Base-by-base conservation (phyloP, 2,888 invertebrate species). In the Cybosia mesomella region DNA sequence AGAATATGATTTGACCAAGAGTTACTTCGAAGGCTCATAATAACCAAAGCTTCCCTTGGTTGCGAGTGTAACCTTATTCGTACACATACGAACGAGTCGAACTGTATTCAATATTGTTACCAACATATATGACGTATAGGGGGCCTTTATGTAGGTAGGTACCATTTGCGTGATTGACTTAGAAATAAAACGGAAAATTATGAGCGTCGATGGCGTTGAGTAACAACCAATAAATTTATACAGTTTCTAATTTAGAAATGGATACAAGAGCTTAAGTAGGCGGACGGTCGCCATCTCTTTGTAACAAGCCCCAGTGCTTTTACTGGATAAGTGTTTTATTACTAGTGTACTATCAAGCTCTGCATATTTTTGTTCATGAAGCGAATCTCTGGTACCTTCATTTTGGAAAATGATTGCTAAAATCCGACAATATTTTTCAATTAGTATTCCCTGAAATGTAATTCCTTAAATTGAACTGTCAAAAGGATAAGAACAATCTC, bases 171-270 rank as follows among this genome's bases (percentile, higher is more conserved):
- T 82, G 87, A 85, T 84, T 84, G 85, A 83, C 79, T 80, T 79
- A 43, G 58, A 83, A 80, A 84, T 87, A 83, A 83, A 85, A 84
- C 75, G 70, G 75, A 73, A 74, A 81, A 85, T 84, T 83, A 84
- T 84, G 81, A 83, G 76, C 70, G 68, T 70, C 76, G 24, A 70
- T 74, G 77, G 74, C 73, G 73, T 71, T 72, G 63, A 66, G 73
- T 76, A 70, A 77, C 75, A 75, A 79, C 79, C 81, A 79, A 83
- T 84, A 84, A 85, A 85, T 77, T 71, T 82, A 83, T 84, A 80
- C 75, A 74, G 81, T 73, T 79, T 83, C 82, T 85, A 82, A 86
- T 87, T 84, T 85, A 75, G 76, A 84, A 87, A 87, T 86, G 86
- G 86, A 83, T 75, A 70, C 77, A 74, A 76, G 67, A 73, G 70